A percentile compares a stretch with the other conserved stretches of the same genome.
These are phyloP conservation scores for Trachurus trachurus DNA, from an alignment of 2,797 vertebrate genomes.

Conservation along the genomic window DNA sequence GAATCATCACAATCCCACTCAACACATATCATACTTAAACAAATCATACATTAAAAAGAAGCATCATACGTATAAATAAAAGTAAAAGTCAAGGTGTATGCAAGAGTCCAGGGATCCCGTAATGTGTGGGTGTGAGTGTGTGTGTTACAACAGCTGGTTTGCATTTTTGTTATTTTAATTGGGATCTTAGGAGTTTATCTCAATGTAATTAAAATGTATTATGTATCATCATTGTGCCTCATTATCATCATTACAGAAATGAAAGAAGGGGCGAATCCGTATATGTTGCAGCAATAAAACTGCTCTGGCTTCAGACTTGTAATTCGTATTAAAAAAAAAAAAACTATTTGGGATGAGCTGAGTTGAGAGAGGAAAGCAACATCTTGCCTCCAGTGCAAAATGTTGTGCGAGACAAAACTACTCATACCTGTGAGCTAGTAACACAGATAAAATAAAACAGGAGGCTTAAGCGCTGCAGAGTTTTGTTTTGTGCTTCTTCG, in stretches of 20 bases:
- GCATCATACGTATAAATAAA: no score
- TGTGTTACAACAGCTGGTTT: slow-evolving; percentile 38
- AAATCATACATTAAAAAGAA: no score
- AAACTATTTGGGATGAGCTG: slow-evolving; percentile 10
- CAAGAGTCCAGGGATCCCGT: no score
- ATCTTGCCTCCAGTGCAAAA: slow-evolving; percentile 1
- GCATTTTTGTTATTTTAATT: slow-evolving; percentile 44
- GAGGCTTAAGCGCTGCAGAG: not conserved
- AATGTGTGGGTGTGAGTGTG: no score
- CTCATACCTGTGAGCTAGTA: not conserved
- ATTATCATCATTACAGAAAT: slow-evolving; percentile 36
- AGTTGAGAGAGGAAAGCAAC: slow-evolving; percentile 10
- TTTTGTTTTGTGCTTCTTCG: not conserved
- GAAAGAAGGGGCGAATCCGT: not conserved
- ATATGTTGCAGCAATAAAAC: not conserved
- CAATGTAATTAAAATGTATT: slow-evolving; percentile 34
- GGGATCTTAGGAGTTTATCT: slow-evolving; percentile 43
- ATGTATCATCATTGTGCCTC: slow-evolving; percentile 31
- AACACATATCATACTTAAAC: no score
- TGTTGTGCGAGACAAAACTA: slow-evolving; percentile 2
- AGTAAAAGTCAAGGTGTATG: no score
- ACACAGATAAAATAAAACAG: slow-evolving; percentile 7
- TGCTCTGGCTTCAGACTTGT: slow-evolving; percentile 10
- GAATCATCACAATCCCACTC: no score
- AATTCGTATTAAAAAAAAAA: slow-evolving; percentile 5